phyloP scores from a whole-genome alignment of 1,140 invertebrate genomes.

The Sarcophaga peregrina region DNA sequence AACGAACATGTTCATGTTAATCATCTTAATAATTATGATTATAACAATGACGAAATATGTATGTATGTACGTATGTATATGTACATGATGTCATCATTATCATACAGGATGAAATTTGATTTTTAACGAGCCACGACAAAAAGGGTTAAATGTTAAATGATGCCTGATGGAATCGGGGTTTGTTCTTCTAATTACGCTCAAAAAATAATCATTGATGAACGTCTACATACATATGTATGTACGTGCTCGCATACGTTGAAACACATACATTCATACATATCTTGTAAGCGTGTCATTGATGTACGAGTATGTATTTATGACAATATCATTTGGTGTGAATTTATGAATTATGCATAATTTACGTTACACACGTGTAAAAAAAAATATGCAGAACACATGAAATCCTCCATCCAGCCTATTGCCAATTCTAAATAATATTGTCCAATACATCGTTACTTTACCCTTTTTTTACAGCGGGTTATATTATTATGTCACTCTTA shows the following conservation, averaged over 20 bases:
- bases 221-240: background rate
- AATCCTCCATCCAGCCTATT: too few relatives aligned
- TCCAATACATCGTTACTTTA: too few relatives aligned
- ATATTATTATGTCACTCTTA: too few relatives aligned
- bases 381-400: too few relatives aligned
- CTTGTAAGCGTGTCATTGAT: background rate
- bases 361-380: background rate
- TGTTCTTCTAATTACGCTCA: background rate
- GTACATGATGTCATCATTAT: slow-evolving; percentile 4
- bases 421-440: too few relatives aligned
- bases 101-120: background rate
- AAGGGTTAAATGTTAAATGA: slow-evolving; percentile 3
- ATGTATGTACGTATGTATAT: too few relatives aligned
- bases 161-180: background rate
- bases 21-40: background rate
- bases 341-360: background rate
- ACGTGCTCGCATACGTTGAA: background rate
- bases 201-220: background rate
- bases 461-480: too few relatives aligned
- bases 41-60: too few relatives aligned
- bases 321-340: background rate
- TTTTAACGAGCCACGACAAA: background rate
- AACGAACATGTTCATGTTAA: background rate
- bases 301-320: background rate
- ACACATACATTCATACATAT: background rate